Percentiles rank a stretch among this genome's conserved stretches.
Evolutionary conservation across 2,113 vertebrate genomes (phyloP).

Genomic region (Chrysemys picta): DNA sequence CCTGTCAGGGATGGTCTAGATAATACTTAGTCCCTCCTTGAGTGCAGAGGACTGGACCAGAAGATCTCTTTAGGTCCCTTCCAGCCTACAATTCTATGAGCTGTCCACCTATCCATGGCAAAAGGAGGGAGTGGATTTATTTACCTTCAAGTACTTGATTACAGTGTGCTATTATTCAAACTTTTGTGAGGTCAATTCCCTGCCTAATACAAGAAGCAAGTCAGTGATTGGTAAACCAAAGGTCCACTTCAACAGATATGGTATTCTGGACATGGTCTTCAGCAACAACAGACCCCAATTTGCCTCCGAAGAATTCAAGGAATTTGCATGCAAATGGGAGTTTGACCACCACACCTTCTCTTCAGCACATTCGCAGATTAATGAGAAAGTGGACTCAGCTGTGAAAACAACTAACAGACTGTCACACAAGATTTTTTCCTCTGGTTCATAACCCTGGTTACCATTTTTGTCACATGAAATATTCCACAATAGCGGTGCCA

Average conservation of each 20-base stretch:
- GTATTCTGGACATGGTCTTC: neutral
- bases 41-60: no score
- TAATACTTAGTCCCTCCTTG: no score
- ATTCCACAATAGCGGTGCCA: neutral
- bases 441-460: neutral
- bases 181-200: neutral
- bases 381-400: neutral
- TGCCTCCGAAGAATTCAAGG: neutral
- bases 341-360: neutral
- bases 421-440: neutral
- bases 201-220: neutral
- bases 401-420: neutral
- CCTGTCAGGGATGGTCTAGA: no score
- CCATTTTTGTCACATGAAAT: neutral
- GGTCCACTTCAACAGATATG: neutral
- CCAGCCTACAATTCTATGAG: neutral
- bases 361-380: neutral
- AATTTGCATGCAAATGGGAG: neutral
- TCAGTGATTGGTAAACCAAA: neutral
- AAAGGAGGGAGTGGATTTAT: neutral
- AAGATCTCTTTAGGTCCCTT: no score
- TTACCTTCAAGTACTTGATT: neutral
- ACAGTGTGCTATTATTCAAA: neutral
- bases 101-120: neutral
- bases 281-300: neutral